Evolutionary conservation across 2,113 vertebrate species (phyloP).

Genomic region (Perca fluviatilis): DNA sequence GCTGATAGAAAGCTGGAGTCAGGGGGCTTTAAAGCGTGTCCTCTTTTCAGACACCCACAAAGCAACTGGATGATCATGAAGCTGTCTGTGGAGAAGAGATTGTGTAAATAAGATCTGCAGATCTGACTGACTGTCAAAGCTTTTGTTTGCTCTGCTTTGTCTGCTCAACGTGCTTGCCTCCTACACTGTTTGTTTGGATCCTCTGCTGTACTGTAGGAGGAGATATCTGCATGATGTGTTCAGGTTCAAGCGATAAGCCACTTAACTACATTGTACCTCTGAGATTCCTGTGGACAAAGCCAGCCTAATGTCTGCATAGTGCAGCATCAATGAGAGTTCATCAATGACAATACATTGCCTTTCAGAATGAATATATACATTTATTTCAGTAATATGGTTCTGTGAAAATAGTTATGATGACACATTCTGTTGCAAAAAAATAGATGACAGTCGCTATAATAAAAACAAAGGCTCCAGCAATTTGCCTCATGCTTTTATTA

Average conservation of each 20-base stretch:
- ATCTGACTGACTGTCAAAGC: constrained; percentile 51
- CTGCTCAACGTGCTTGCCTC: constrained; percentile 68
- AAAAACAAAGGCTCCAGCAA: constrained; percentile 35
- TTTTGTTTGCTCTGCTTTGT: constrained; percentile 71
- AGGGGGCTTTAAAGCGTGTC: constrained; percentile 60
- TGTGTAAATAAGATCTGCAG: constrained; percentile 58
- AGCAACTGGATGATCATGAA: constrained; percentile 49
- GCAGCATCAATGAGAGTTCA: constrained; percentile 1
- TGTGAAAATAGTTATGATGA: constrained; percentile 43
- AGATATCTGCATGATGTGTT: constrained; percentile 51
- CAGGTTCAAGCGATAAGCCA: constrained; percentile 52
- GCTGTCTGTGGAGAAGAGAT: constrained; percentile 50
- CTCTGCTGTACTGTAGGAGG: constrained; percentile 52
- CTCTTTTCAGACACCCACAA: constrained; percentile 56
- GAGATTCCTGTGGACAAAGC: constrained; percentile 44
- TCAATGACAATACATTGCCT: constrained; percentile 1
- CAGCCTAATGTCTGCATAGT: neutral
- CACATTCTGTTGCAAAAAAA: constrained; percentile 31
- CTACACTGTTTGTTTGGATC: constrained; percentile 69
- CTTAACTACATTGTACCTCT: constrained; percentile 32
- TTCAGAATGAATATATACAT: constrained; percentile 13
- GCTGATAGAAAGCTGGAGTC: constrained; percentile 53
- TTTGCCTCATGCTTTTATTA: constrained; percentile 47
- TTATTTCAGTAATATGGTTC: neutral
- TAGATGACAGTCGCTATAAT: constrained; percentile 10